phyloP scores from a whole-genome alignment of 2,888 invertebrate genomes.

The Clepsis dumicolana region DNA sequence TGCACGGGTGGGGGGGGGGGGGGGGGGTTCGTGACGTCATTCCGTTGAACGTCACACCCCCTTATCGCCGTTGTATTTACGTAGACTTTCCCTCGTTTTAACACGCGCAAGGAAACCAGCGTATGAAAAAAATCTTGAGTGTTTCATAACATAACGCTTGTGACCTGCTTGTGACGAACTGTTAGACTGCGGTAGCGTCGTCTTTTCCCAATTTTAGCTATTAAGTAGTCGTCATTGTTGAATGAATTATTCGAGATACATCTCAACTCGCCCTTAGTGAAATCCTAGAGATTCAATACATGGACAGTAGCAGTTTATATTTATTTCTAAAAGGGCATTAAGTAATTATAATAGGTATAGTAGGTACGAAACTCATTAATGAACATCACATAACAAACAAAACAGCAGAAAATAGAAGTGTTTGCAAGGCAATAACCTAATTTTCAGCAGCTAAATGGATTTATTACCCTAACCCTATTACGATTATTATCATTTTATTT shows the following conservation, averaged over 20 bases:
- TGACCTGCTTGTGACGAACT: not conserved
- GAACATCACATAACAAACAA: too few species aligned
- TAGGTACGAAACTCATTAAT: too few species aligned
- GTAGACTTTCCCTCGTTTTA: slow-evolving; percentile 37
- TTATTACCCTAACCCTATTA: too few species aligned
- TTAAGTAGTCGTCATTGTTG: too few species aligned
- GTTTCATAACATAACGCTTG: slow-evolving; percentile 7
- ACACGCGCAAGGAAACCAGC: slow-evolving; percentile 10
- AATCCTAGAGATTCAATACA: too few species aligned
- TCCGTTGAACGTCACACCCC: slow-evolving; percentile 68
- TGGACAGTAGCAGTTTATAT: too few species aligned
- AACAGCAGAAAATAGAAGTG: too few species aligned
- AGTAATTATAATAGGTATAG: too few species aligned
- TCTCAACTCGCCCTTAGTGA: not conserved
- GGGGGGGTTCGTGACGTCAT: slow-evolving; percentile 53
- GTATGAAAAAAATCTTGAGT: slow-evolving; percentile 4
- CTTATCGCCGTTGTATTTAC: slow-evolving; percentile 49
- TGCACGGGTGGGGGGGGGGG: slow-evolving; percentile 33
- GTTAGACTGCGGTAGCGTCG: slow-evolving; percentile 17
- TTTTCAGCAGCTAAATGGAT: too few species aligned
- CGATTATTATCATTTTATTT: too few species aligned
- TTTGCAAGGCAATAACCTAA: too few species aligned
- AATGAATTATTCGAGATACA: not conserved
- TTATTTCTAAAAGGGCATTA: too few species aligned
- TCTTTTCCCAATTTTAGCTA: slow-evolving; percentile 17